Evolutionary conservation across 2,888 invertebrate species (phyloP).

Genomic region (Tillus elongatus): DNA sequence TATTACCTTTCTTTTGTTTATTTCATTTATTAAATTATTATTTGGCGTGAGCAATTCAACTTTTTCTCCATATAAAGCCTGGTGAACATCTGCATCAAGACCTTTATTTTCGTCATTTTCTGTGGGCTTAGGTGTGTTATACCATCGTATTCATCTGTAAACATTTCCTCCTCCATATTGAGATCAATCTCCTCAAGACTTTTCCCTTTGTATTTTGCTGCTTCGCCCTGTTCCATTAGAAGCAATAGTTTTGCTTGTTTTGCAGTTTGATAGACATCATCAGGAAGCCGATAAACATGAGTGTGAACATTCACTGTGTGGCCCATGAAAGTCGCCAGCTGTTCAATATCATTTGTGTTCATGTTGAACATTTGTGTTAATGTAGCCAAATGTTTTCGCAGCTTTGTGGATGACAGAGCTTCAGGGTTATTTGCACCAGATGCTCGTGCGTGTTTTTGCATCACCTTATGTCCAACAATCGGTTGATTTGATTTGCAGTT

Average conservation of each 20-base stretch:
- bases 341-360: constrained; percentile 13
- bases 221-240: constrained; percentile 11
- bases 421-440: constrained; percentile 11
- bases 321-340: constrained; percentile 16
- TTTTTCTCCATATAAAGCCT: no score
- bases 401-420: constrained; percentile 11
- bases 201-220: constrained; percentile 16
- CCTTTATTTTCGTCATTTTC: no score
- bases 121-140: no score
- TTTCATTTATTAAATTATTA: no score
- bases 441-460: constrained; percentile 11
- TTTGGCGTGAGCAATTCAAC: no score
- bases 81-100: no score
- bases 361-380: constrained; percentile 14
- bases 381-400: constrained; percentile 14
- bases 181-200: constrained; percentile 17
- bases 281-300: constrained; percentile 11
- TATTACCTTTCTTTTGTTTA: no score
- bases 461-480: constrained; percentile 12
- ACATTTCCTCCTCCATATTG: no score
- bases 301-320: constrained; percentile 13
- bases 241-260: constrained; percentile 13
- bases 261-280: constrained; percentile 14
- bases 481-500: constrained; percentile 5
- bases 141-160: no score